Percentiles rank a stretch among this genome's conserved stretches.
Evolutionary conservation across 2,888 invertebrate species (phyloP).

Genomic region (Cheilosia impressa): DNA sequence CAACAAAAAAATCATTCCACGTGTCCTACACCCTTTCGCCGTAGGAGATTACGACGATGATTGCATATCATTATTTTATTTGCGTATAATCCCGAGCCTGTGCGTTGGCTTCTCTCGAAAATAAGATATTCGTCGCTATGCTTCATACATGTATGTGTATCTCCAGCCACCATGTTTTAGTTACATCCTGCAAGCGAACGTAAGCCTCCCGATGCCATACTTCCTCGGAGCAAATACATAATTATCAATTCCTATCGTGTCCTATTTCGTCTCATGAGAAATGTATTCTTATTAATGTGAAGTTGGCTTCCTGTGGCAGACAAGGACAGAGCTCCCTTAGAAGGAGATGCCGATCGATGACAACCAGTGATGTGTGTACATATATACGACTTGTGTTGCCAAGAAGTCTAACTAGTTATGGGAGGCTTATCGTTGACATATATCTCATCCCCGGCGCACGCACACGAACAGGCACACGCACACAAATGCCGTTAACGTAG

Average conservation of each 20-base stretch:
- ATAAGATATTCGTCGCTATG: slow-evolving; percentile 3
- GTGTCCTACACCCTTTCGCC: slow-evolving; percentile 38
- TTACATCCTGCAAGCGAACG: not conserved
- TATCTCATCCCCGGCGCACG: slow-evolving; percentile 8
- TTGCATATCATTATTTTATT: slow-evolving; percentile 67
- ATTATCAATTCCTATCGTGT: slow-evolving; percentile 74
- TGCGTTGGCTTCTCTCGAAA: slow-evolving; percentile 11
- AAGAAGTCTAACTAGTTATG: slow-evolving; percentile 59
- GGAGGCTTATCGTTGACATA: slow-evolving; percentile 58
- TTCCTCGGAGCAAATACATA: slow-evolving; percentile 47
- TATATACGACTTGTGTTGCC: slow-evolving; percentile 59
- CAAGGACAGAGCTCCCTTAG: slow-evolving; percentile 14
- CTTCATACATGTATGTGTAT: not conserved
- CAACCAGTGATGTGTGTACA: slow-evolving; percentile 7
- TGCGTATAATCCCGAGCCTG: slow-evolving; percentile 56
- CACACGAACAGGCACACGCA: slow-evolving; percentile 7
- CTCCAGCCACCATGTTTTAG: not conserved
- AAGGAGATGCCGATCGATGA: slow-evolving; percentile 27
- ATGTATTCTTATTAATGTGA: slow-evolving; percentile 69
- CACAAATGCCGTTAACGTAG: slow-evolving; percentile 43
- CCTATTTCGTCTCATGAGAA: slow-evolving; percentile 71
- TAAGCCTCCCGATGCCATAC: not conserved
- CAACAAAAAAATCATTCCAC: slow-evolving; percentile 11
- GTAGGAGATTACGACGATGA: slow-evolving; percentile 55
- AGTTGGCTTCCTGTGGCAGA: slow-evolving; percentile 53